Evolutionary conservation across 23 tunicate genomes (phyloP).

Genomic region (Halocynthia aurantium): DNA sequence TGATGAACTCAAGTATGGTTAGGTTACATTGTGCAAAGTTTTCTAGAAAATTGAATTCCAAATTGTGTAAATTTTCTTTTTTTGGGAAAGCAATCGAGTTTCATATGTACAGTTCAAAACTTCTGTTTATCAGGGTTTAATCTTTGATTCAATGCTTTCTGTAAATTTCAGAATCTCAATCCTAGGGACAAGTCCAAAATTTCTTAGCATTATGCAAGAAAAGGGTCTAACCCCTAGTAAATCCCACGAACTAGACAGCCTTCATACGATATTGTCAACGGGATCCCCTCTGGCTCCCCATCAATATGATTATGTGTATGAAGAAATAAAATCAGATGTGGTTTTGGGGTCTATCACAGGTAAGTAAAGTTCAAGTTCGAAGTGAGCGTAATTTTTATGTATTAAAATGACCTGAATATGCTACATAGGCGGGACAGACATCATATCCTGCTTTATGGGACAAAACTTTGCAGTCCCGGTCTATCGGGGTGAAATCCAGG

Average conservation of each 20-base stretch:
- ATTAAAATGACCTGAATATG: neutral
- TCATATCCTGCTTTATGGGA: slow-evolving; percentile 76
- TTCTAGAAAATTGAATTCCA: neutral
- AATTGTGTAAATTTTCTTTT: no score
- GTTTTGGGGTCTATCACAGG: slow-evolving; percentile 74
- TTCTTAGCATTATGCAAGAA: slow-evolving; percentile 65
- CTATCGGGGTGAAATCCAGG: slow-evolving; percentile 63
- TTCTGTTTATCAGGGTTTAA: neutral
- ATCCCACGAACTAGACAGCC: slow-evolving; percentile 35
- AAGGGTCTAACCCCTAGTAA: slow-evolving; percentile 38
- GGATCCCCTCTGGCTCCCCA: slow-evolving; percentile 85
- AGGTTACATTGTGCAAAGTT: neutral
- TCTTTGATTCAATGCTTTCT: neutral
- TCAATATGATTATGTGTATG: slow-evolving; percentile 83
- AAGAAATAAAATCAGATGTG: slow-evolving; percentile 42
- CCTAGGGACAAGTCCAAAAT: slow-evolving; percentile 87
- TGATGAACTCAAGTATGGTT: slow-evolving; percentile 41
- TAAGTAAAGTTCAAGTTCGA: neutral
- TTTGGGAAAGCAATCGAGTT: neutral
- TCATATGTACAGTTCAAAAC: neutral
- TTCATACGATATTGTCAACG: slow-evolving; percentile 85
- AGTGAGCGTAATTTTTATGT: neutral
- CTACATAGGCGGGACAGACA: slow-evolving; percentile 79
- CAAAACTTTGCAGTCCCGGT: slow-evolving; percentile 65
- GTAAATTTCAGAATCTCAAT: slow-evolving; percentile 36